Percentiles rank a stretch among this genome's conserved stretches.
Evolutionary conservation across 2,113 vertebrate genomes (phyloP).

Genomic region (Saccopteryx bilineata): DNA sequence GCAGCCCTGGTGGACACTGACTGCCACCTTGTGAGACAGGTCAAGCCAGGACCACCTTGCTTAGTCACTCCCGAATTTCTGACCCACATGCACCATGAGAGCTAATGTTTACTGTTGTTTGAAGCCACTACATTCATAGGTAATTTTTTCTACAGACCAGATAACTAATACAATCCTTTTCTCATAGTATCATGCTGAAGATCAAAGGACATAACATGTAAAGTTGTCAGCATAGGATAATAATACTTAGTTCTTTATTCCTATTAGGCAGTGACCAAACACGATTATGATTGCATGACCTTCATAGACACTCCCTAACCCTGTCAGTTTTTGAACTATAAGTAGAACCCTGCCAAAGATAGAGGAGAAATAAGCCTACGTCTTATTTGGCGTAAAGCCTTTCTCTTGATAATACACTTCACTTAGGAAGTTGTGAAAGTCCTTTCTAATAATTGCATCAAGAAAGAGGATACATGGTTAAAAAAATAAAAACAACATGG

Average conservation of each 20-base stretch:
- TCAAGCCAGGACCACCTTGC: background rate
- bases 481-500: background rate
- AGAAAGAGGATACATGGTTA: background rate
- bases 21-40: background rate
- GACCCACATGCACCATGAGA: background rate
- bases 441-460: background rate
- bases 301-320: background rate
- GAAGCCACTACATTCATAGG: background rate
- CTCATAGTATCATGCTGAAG: background rate
- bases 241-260: background rate
- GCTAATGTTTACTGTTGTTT: background rate
- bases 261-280: background rate
- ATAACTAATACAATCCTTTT: background rate
- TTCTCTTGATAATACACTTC: background rate
- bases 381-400: background rate
- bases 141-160: background rate
- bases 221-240: background rate
- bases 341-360: background rate
- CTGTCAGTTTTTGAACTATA: background rate
- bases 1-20: background rate
- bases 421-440: background rate
- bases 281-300: background rate
- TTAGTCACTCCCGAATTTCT: background rate
- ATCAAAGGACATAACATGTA: background rate
- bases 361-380: background rate